Conservation (phyloP, 2,113 vertebrate species). For the Petaurus breviceps region DNA sequence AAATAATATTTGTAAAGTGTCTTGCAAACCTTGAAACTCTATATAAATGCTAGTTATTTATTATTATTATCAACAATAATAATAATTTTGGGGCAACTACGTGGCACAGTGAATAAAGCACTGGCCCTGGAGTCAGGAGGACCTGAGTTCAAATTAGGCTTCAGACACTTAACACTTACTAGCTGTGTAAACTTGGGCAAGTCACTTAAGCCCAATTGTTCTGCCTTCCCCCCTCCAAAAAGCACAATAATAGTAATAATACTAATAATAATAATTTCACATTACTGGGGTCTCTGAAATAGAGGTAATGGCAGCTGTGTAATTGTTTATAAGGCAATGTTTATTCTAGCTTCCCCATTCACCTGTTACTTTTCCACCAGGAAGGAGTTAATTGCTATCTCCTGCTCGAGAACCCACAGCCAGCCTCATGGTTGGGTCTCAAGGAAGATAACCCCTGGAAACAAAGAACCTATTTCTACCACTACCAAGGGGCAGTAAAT, state of each 20-base stretch:
- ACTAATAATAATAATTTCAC: background rate
- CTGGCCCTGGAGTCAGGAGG: too few species aligned
- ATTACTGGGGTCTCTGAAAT: background rate
- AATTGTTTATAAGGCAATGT: background rate
- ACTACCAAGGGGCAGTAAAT: slow-evolving; percentile 55
- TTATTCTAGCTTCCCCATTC: background rate
- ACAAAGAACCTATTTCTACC: slow-evolving; percentile 68
- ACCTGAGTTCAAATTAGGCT: too few species aligned
- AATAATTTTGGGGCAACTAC: too few species aligned
- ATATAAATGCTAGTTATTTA: background rate
- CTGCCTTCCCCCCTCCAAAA: too few species aligned
- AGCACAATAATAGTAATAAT: too few species aligned
- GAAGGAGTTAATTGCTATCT: background rate
- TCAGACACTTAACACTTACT: too few species aligned
- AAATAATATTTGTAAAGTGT: background rate
- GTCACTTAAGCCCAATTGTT: too few species aligned
- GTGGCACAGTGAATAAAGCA: too few species aligned
- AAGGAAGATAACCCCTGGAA: background rate
- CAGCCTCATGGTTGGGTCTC: background rate
- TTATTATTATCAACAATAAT: background rate
- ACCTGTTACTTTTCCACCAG: background rate
- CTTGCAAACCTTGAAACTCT: background rate
- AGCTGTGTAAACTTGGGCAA: too few species aligned
- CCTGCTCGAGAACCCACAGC: background rate
- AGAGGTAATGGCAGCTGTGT: background rate